Evolutionary conservation across 2,888 invertebrate genomes (phyloP), one percentile per base, ranked within the genome.

Genomic region (Barypeithes pellucidus): DNA sequence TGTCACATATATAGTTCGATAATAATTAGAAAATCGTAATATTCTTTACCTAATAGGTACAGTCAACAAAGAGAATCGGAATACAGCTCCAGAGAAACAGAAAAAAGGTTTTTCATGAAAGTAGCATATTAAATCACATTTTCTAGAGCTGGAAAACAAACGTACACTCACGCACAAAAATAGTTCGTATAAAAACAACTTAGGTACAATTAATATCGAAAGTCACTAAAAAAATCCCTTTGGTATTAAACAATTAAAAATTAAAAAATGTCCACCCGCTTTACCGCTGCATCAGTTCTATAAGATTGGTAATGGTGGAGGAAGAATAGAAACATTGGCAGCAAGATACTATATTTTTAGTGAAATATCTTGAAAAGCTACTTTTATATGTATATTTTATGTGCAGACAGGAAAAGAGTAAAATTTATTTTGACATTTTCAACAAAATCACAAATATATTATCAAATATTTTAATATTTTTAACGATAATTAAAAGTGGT

Each of bases 181-280:
- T n/a, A 52, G 50, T 65, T 62, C 24, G 54, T 54, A 52, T 29
- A 54, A 66, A 54, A 54, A 50, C 39, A 39, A 66, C 36, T 66
- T 39, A 36, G 24, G 11, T 41, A 54, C 41, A 66, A 39, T n/a
- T 67, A 59, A 67, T n/a, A 45, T 45, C 22, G 29, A 16, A 61
- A 45, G 61, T 61, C 45, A 45, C 61, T 39, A 39, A 61, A 61
- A 60, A 61, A 61, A 29, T 33, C 57, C 59, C 33, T 67, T 67
- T 24, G 67, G 41, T 57, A 57, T 59, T 57, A 43, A 59, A 36
- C 36, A 36, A 47, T 50, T 52, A 47, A 50, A 39, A 71, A 57
- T 71, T 57, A 47, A 7, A 45, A 63, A 57, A 70, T 43, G 69
- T 71, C 65, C 63, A 71, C 70, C 70, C 70, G 70, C 70, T 62